Evolutionary conservation across 2,888 invertebrate species (phyloP), one percentile per base, ranked within the genome.

Genomic region (Arenicola marina): DNA sequence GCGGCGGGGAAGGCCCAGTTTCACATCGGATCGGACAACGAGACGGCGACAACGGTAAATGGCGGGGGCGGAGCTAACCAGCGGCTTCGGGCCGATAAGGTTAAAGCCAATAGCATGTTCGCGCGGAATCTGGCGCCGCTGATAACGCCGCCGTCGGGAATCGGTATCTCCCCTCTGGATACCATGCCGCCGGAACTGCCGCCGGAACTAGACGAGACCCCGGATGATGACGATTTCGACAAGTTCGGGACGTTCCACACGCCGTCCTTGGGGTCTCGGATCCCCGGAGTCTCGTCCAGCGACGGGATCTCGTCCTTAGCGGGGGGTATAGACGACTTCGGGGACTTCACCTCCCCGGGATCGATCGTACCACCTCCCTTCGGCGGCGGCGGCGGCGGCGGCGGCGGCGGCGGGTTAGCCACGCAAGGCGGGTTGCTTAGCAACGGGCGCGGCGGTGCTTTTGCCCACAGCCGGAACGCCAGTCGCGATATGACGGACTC

Each of bases 171-270:
- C 1, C 54, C 68, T 18, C 56, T 66, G 4, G 68, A 68, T 46
- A 44, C 56, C 21, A 38, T 53, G 28, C 68, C 68, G 4, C 67
- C 67, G 4, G 67, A 67, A 4, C 31, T 68, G 18, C 62, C 62
- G 4, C 53, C 51, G 0, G 67, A 67, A 56, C 18, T 53, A 2
- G 31, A 46, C 4, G 58, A 65, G 7, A 51, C 56, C 4, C 65
- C 66, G 33, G 63, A 63, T 21, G 65, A 66, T 24, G 59, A 59
- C 15, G 58, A 62, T 21, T 68, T 68, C 51, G 69, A 69, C 44
- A 54, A 69, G 28, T 69, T 69, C 59, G 62, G 67, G 4, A 63
- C 65, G 7, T 69, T 67, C 33, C 63, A 62, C 15, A n/a, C n/a
- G n/a, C n/a, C n/a, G n/a, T n/a, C n/a, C n/a, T n/a, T n/a, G n/a